A percentile compares a stretch with the other conserved stretches of the same genome.
These are phyloP conservation scores for Lutraria rhynchaena DNA, from an alignment of 1,140 invertebrate genomes.

Conservation along the genomic window DNA sequence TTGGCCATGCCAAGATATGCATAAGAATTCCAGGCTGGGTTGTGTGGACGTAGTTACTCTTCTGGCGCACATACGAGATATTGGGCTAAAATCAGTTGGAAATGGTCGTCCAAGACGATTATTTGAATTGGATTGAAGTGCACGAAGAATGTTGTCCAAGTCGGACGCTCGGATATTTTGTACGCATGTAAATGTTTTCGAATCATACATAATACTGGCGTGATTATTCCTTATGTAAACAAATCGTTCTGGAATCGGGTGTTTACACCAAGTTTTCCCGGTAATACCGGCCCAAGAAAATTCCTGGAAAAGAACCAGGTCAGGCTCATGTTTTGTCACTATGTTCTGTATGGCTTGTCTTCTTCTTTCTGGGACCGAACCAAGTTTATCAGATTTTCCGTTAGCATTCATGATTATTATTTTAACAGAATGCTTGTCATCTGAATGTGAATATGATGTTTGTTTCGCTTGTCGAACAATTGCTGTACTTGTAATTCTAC, in stretches of 20 bases:
- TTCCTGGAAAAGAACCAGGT: conserved; percentile 43
- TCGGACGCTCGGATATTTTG: not conserved
- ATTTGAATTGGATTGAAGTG: not conserved
- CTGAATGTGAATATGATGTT: not conserved
- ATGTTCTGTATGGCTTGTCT: conserved; percentile 21
- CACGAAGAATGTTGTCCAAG: not conserved
- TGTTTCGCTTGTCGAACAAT: not conserved
- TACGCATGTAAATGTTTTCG: not conserved
- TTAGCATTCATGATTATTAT: conserved; percentile 46
- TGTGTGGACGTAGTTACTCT: not conserved
- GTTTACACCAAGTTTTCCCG: conserved; percentile 16
- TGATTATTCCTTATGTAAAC: conserved; percentile 26
- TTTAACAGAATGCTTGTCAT: not conserved
- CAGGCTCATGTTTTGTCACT: conserved; percentile 9
- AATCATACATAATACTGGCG: conserved; percentile 39
- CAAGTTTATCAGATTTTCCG: conserved; percentile 21
- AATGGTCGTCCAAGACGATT: conserved; percentile 14
- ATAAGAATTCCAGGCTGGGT: conserved; percentile 20
- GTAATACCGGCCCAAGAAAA: conserved; percentile 36
- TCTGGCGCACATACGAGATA: conserved; percentile 11
- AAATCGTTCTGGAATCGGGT: conserved; percentile 32
- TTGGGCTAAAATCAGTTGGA: conserved; percentile 16
- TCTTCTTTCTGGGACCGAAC: conserved; percentile 15
- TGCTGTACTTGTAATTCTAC: conserved; percentile 7
- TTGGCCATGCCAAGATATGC: conserved; percentile 35